These are phyloP conservation scores for Drosophila biarmipes DNA, from an alignment of 1,140 invertebrate species.

Conservation along the genomic window DNA sequence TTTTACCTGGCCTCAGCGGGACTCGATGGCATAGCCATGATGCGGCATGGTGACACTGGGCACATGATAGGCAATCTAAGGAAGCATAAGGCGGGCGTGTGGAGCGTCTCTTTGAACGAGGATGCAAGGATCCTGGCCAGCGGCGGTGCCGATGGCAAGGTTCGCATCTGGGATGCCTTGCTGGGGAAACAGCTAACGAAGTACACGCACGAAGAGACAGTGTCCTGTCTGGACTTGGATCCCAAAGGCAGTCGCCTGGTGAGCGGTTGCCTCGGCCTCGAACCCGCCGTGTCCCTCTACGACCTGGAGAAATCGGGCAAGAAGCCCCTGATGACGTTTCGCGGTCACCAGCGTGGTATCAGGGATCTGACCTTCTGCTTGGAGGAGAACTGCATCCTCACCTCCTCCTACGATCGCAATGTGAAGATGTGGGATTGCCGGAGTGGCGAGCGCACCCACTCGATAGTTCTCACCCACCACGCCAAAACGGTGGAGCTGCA, in stretches of 20 bases:
- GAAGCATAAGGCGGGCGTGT: conserved; percentile 97
- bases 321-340: conserved; percentile 55
- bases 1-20: conserved; percentile 95
- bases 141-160: conserved; percentile 97
- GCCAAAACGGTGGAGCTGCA: conserved; percentile 96
- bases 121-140: conserved; percentile 95
- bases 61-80: conserved; percentile 98
- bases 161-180: conserved; percentile 97
- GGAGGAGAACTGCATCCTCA: conserved; percentile 91
- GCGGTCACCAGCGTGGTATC: conserved; percentile 26
- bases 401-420: conserved; percentile 95
- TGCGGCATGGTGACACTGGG: conserved; percentile 97
- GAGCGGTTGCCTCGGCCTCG: conserved; percentile 78
- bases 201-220: conserved; percentile 96
- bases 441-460: conserved; percentile 90
- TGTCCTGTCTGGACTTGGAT: conserved; percentile 96
- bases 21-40: conserved; percentile 98
- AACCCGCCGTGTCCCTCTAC: conserved; percentile 92
- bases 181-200: conserved; percentile 93
- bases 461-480: conserved; percentile 91
- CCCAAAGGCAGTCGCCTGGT: conserved; percentile 86
- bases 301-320: conserved; percentile 92
- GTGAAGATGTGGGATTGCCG: conserved; percentile 92
- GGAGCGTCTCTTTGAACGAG: conserved; percentile 96
- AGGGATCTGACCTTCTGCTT: conserved; percentile 88